Conservation (phyloP, 2,113 vertebrate species). For the Cyanoramphus novaezelandiae region DNA sequence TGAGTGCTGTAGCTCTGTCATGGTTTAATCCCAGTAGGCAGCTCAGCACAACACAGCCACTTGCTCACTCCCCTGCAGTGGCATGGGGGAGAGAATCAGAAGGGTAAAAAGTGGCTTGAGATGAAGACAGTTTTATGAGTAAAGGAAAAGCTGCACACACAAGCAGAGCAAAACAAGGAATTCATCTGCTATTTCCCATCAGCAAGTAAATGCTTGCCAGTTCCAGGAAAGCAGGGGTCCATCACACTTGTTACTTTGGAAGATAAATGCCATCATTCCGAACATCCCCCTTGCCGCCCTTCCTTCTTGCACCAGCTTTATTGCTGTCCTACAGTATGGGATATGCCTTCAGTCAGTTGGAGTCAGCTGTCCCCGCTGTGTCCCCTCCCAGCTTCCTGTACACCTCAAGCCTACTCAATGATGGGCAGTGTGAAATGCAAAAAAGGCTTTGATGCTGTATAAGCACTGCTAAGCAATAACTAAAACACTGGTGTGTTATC, state of each 20-base stretch:
- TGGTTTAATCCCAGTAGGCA: not conserved
- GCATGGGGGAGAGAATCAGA: not conserved
- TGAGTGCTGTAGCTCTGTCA: not conserved
- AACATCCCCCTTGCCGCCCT: not conserved
- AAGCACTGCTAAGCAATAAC: not conserved
- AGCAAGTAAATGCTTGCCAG: not conserved
- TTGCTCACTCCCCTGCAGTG: accelerated
- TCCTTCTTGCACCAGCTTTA: not conserved
- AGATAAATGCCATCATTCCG: not conserved
- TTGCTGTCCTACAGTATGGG: not conserved
- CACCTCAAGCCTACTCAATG: not conserved
- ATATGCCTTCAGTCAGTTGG: not conserved
- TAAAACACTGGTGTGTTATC: not conserved
- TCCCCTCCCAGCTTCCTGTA: not conserved
- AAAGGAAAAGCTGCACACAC: not conserved
- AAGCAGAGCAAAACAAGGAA: not conserved
- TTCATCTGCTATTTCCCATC: accelerated
- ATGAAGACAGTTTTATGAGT: not conserved
- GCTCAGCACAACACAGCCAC: not conserved
- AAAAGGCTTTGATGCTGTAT: not conserved
- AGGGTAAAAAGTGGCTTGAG: not conserved
- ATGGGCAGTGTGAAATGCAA: not conserved
- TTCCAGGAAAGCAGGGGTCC: not conserved
- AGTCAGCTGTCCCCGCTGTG: not conserved
- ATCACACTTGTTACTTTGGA: accelerated